Evolutionary conservation across 2,797 vertebrate genomes (phyloP).

Genomic region (Furcifer pardalis): DNA sequence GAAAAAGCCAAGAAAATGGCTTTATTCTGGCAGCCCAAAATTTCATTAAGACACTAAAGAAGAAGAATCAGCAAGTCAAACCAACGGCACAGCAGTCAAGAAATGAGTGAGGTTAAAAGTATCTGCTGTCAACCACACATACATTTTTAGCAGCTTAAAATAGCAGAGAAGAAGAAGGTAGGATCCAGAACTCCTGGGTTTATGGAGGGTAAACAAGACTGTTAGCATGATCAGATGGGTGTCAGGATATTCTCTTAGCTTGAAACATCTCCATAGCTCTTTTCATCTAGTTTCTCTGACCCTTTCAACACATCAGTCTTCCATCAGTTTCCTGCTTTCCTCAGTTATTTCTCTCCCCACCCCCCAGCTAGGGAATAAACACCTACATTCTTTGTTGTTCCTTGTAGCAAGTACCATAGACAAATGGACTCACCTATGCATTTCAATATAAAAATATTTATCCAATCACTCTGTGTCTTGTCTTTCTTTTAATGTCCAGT

Average conservation of each 20-base stretch:
- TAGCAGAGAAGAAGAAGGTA: not conserved
- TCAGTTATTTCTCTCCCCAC: not conserved
- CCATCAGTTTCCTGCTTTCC: constrained; percentile 33
- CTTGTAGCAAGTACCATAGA: constrained; percentile 21
- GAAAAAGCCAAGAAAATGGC: too few species aligned
- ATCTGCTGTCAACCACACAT: too few species aligned
- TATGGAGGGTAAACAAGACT: not conserved
- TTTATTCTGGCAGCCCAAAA: too few species aligned
- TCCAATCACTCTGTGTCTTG: constrained; percentile 13
- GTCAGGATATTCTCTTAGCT: not conserved
- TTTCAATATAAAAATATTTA: constrained; percentile 44
- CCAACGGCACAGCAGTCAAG: not conserved
- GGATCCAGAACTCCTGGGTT: not conserved
- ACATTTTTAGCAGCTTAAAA: not conserved
- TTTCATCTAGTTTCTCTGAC: not conserved
- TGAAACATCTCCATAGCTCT: not conserved
- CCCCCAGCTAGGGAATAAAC: not conserved
- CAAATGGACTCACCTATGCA: constrained; percentile 20
- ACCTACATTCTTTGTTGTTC: constrained; percentile 30
- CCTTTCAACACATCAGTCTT: constrained; percentile 22
- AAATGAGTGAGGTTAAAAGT: not conserved
- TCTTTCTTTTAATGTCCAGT: not conserved
- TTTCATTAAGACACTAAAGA: too few species aligned
- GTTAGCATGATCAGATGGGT: not conserved
- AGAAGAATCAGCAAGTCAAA: too few species aligned